A percentile compares a stretch with the other conserved stretches of the same genome.
Evolutionary conservation across 2,797 vertebrate genomes (phyloP).

Genomic region (Hybognathus amarus): DNA sequence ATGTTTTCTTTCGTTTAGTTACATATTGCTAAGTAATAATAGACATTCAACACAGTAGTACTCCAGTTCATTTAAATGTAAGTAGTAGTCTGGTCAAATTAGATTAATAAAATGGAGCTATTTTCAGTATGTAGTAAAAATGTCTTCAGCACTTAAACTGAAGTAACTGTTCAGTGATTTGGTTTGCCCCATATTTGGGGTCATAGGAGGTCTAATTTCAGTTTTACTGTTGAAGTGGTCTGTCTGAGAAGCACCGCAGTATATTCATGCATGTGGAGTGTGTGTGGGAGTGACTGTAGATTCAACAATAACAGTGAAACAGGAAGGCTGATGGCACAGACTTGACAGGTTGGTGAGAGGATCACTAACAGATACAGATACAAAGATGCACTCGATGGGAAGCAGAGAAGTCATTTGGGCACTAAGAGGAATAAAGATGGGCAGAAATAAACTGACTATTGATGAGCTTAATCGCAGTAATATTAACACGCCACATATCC

Average conservation of each 20-base stretch:
- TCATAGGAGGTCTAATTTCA: not conserved
- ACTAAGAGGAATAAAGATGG: constrained; percentile 2
- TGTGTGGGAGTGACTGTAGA: not conserved
- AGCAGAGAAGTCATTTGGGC: constrained; percentile 18
- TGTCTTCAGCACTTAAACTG: not conserved
- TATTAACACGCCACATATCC: not conserved
- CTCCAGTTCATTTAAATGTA: not conserved
- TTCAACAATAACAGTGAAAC: constrained; percentile 11
- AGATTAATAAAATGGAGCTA: not conserved
- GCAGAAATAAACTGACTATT: constrained; percentile 17
- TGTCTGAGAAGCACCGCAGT: not conserved
- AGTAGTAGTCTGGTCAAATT: not conserved
- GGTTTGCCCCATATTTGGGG: not conserved
- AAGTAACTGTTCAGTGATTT: constrained; percentile 1
- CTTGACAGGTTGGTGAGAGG: constrained; percentile 14
- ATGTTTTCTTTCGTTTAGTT: too few species aligned
- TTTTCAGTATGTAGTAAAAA: not conserved
- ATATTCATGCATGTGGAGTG: not conserved
- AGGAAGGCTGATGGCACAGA: constrained; percentile 30
- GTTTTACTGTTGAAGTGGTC: not conserved
- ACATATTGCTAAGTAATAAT: too few species aligned
- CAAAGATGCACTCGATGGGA: not conserved
- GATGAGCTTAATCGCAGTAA: not conserved
- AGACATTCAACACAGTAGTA: too few species aligned
- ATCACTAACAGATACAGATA: constrained; percentile 26